Evolutionary conservation across 2,113 vertebrate genomes (phyloP).

Genomic region (Thermophis baileyi): DNA sequence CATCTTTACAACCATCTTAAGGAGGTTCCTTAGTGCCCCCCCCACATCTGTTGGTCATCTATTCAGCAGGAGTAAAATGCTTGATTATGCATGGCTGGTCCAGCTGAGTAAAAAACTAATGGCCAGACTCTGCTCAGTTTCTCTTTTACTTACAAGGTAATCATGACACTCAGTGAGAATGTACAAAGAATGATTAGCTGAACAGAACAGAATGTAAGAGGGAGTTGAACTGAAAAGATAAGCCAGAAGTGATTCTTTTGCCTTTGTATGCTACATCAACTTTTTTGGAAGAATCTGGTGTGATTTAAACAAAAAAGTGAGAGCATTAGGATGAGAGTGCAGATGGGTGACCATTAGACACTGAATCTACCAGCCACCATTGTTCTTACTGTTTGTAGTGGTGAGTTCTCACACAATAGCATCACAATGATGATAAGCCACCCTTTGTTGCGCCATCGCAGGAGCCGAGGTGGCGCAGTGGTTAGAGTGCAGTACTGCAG

Average conservation of each 20-base stretch:
- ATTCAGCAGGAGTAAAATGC: neutral
- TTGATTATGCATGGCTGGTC: neutral
- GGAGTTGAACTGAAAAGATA: slow-evolving; percentile 56
- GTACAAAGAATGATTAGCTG: neutral
- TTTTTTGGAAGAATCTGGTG: slow-evolving; percentile 67
- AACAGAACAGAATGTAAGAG: neutral
- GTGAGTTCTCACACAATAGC: slow-evolving; percentile 5
- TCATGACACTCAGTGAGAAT: too few relatives aligned
- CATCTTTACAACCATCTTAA: neutral
- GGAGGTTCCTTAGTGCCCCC: neutral
- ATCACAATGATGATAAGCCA: neutral
- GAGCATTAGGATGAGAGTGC: slow-evolving; percentile 72
- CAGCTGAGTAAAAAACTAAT: neutral
- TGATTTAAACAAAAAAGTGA: slow-evolving; percentile 60
- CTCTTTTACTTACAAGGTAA: neutral
- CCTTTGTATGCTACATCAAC: slow-evolving; percentile 65
- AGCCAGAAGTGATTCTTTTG: slow-evolving; percentile 40
- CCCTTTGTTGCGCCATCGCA: neutral
- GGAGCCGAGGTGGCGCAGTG: too few relatives aligned
- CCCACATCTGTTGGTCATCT: neutral
- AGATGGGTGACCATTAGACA: slow-evolving; percentile 68
- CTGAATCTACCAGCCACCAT: slow-evolving; percentile 39
- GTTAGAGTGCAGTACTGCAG: too few relatives aligned
- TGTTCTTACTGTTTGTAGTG: slow-evolving; percentile 20
- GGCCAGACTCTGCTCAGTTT: neutral